Percentiles rank a stretch among this genome's conserved stretches.
Conservation (phyloP, 1,140 invertebrate species). For the Cherax destructor region DNA sequence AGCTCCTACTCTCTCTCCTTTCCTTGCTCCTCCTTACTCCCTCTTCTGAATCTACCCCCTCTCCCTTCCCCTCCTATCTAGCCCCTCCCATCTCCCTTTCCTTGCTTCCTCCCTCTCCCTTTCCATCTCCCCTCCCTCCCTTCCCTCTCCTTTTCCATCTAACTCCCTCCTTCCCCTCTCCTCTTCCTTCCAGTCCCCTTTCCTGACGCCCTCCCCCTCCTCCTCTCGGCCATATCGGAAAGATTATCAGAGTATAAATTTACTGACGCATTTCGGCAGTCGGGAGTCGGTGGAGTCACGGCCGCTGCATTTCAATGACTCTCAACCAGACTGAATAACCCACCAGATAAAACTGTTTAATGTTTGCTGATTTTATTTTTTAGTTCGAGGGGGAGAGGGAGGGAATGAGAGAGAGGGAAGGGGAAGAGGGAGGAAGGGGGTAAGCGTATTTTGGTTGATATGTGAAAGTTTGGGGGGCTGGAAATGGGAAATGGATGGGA, state of each 20-base stretch:
- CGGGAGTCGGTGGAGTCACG: neutral
- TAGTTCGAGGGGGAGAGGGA: neutral
- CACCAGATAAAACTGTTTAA: slow-evolving; percentile 25
- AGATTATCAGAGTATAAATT: slow-evolving; percentile 25
- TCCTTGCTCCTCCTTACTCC: too few species aligned
- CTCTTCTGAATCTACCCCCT: too few species aligned
- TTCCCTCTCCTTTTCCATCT: neutral
- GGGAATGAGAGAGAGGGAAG: too few species aligned
- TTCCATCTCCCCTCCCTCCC: too few species aligned
- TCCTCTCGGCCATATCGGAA: neutral
- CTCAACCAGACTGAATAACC: neutral
- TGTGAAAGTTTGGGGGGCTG: too few species aligned
- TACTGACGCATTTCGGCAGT: slow-evolving; percentile 19
- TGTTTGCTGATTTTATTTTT: neutral
- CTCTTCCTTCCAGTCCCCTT: neutral
- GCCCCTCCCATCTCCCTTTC: neutral
- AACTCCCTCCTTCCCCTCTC: neutral
- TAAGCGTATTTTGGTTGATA: neutral
- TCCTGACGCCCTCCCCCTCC: neutral
- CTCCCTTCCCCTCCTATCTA: too few species aligned
- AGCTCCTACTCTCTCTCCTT: too few species aligned
- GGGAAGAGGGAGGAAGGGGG: slow-evolving; percentile 1
- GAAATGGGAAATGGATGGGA: neutral
- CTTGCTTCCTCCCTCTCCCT: neutral
- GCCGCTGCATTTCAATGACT: slow-evolving; percentile 15